These are phyloP conservation scores for Penaeus japonicus DNA, from an alignment of 1,140 invertebrate species.

Conservation along the genomic window DNA sequence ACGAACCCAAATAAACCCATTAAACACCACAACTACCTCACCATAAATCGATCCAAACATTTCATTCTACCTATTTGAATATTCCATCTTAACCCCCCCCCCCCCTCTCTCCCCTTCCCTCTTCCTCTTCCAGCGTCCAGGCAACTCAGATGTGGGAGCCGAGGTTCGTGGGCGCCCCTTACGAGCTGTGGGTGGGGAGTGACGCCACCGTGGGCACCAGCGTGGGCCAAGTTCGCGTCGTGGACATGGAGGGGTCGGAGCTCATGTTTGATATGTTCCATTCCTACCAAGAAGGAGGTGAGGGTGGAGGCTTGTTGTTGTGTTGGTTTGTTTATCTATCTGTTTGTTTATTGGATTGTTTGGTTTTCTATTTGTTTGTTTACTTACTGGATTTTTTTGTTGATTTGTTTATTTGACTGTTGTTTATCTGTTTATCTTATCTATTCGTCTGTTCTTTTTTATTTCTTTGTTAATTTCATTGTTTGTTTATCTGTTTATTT, in stretches of 20 bases:
- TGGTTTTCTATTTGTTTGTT: too few relatives aligned
- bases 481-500: too few relatives aligned
- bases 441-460: too few relatives aligned
- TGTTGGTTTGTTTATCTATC: background rate
- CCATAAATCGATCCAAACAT: too few relatives aligned
- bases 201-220: conserved; percentile 83
- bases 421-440: too few relatives aligned
- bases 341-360: too few relatives aligned
- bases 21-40: too few relatives aligned
- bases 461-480: too few relatives aligned
- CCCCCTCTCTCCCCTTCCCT: background rate
- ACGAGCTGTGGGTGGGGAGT: conserved; percentile 87
- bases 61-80: background rate
- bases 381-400: too few relatives aligned
- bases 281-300: conserved; percentile 82
- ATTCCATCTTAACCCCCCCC: background rate
- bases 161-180: conserved; percentile 85
- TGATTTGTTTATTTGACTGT: too few relatives aligned
- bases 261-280: conserved; percentile 81
- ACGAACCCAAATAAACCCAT: too few relatives aligned
- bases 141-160: conserved; percentile 69
- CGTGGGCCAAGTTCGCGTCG: conserved; percentile 81
- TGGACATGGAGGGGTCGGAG: conserved; percentile 73
- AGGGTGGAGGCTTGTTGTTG: conserved; percentile 10
- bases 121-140: conserved; percentile 47